phyloP scores from a whole-genome alignment of 2,797 vertebrate species.

The Lophius americanus region DNA sequence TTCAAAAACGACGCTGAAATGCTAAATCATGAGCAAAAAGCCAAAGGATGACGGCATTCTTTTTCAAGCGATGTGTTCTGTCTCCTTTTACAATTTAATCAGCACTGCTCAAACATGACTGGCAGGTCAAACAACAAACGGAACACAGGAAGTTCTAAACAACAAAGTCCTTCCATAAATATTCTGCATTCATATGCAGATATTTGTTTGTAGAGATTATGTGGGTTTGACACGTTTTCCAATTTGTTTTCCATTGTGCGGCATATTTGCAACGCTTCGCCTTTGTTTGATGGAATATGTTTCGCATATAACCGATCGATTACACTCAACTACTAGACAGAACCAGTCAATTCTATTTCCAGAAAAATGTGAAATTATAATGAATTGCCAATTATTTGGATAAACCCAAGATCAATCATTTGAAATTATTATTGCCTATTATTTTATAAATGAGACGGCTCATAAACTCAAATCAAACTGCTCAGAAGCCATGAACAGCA shows the following conservation, averaged over 20 bases:
- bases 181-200: conserved; percentile 1
- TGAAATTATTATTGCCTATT: conserved; percentile 74
- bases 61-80: too few species aligned
- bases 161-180: too few species aligned
- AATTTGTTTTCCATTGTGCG: conserved; percentile 22
- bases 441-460: conserved; percentile 73
- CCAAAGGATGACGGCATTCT: too few species aligned
- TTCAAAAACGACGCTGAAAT: too few species aligned
- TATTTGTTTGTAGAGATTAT: neutral
- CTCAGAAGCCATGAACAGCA: conserved; percentile 68
- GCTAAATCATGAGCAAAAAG: too few species aligned
- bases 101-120: too few species aligned
- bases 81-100: too few species aligned
- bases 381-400: conserved; percentile 74
- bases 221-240: neutral
- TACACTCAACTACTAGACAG: conserved; percentile 49
- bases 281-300: conserved; percentile 36
- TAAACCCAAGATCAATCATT: conserved; percentile 74
- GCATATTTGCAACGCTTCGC: conserved; percentile 25
- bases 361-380: conserved; percentile 64
- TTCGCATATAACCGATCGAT: conserved; percentile 47
- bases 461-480: conserved; percentile 65
- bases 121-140: neutral
- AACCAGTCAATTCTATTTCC: conserved; percentile 59
- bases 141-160: neutral